These are phyloP conservation scores for Tetranychus truncatus DNA, from an alignment of 2,888 invertebrate species.

Conservation along the genomic window DNA sequence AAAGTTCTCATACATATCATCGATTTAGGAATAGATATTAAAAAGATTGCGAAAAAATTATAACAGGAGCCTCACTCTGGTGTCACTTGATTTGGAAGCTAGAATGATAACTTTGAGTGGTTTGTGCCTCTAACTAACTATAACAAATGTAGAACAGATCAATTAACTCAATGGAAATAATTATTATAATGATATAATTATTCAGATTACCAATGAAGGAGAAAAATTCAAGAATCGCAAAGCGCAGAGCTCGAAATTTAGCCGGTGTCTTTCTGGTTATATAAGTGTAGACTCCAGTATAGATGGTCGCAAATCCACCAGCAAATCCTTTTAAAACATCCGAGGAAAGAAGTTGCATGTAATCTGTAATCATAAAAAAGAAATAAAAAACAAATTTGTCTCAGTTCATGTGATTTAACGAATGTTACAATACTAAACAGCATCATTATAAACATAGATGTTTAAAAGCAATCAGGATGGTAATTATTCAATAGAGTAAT, in stretches of 20 bases:
- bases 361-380: not conserved
- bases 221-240: slow-evolving; percentile 11
- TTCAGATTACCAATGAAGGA: slow-evolving; percentile 5
- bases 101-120: too few species aligned
- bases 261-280: slow-evolving; percentile 9
- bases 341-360: not conserved
- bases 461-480: too few species aligned
- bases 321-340: not conserved
- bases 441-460: not conserved
- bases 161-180: not conserved
- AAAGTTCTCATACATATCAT: too few species aligned
- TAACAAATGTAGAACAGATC: not conserved
- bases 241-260: slow-evolving; percentile 11
- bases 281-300: slow-evolving; percentile 11
- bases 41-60: too few species aligned
- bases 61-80: too few species aligned
- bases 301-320: slow-evolving; percentile 13
- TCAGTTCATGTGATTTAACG: not conserved
- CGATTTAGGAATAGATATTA: too few species aligned
- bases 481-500: too few species aligned
- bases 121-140: too few species aligned
- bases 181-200: too few species aligned
- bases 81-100: too few species aligned
- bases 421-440: not conserved
- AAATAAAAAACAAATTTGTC: not conserved